Base-by-base conservation (phyloP, 2,113 vertebrate species). In the Athene cunicularia region DNA sequence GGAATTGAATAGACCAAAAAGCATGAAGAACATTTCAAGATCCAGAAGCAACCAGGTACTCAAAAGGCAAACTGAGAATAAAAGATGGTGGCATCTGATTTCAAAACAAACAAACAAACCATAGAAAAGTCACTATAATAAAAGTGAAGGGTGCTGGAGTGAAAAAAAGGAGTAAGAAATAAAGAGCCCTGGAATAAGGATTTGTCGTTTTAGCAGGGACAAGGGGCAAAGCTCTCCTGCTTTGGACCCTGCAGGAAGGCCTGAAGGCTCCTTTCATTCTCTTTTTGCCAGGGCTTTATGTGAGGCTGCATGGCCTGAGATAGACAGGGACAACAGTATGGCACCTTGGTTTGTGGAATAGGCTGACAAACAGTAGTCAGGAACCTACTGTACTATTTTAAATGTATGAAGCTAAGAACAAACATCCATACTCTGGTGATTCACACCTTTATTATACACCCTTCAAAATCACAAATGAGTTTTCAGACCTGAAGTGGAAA, bases 381-480 rank as follows among this genome's bases (percentile, higher is more conserved):
- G 55, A 91, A 59, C n/a, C 14, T 50, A 10, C 12, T 74, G 13
- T 52, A 90, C 45, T 45, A 11, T 81, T 95, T 90, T 45, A 85
- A 82, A 33, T 5, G 6, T 41, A 64, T n/a, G 53, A 90, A 82
- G 32, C 52, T 87, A 80, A 68, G 80, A 93, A 77, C 66, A 88
- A 92, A 55, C 37, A 58, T 27, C 37, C n/a, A 24, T 66, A 45
- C 49, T 56, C 33, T 32, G 15, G n/a, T 90, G 84, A 89, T 62
- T 88, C 86, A 80, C 30, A 72, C 49, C 9, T 89, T 93, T 85
- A 87, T 93, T 88, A 80, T 20, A 56, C 43, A 76, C 28, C 76
- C 60, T 94, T 96, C 94, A 95, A 91, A 94, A 94, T 87, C 80
- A 76, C 49, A 94, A 91, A 85, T 75, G 28, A 14, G 32, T 91